These are phyloP conservation scores for Pheosia gnoma DNA, from an alignment of 2,888 invertebrate species.

Conservation along the genomic window DNA sequence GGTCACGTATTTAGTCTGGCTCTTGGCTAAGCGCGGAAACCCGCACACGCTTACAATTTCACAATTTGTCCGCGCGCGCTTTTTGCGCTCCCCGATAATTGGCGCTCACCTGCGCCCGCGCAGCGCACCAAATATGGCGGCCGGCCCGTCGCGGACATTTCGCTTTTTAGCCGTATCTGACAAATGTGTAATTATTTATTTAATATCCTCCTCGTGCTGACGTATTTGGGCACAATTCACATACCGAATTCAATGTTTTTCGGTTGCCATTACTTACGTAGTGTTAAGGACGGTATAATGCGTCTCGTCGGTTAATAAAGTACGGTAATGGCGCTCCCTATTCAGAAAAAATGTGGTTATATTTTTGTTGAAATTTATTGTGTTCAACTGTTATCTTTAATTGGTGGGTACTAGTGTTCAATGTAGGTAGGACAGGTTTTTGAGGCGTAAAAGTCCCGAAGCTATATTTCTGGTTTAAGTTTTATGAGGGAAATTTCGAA, in stretches of 20 bases:
- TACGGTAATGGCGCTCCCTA: slow-evolving; percentile 44
- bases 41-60: slow-evolving; percentile 70
- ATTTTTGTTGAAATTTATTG: slow-evolving; percentile 55
- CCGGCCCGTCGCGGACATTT: slow-evolving; percentile 63
- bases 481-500: background rate
- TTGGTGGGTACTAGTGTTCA: slow-evolving; percentile 49
- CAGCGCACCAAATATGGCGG: slow-evolving; percentile 73
- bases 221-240: slow-evolving; percentile 79
- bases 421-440: slow-evolving; percentile 28
- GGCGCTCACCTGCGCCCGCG: slow-evolving; percentile 73
- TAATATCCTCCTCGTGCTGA: slow-evolving; percentile 69
- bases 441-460: slow-evolving; percentile 8
- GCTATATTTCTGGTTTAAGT: background rate
- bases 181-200: slow-evolving; percentile 85
- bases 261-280: slow-evolving; percentile 53
- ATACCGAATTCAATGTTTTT: slow-evolving; percentile 68
- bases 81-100: slow-evolving; percentile 78
- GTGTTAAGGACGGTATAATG: slow-evolving; percentile 56
- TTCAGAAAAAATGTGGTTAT: slow-evolving; percentile 38
- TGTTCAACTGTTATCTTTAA: slow-evolving; percentile 55
- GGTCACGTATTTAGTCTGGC: slow-evolving; percentile 22
- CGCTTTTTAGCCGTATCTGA: slow-evolving; percentile 80
- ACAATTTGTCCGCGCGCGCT: slow-evolving; percentile 79
- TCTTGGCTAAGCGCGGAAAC: slow-evolving; percentile 43
- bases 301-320: slow-evolving; percentile 44